Evolutionary conservation across 2,113 vertebrate genomes (phyloP), one percentile per base, ranked within the genome.

Genomic region (Orycteropus afer): DNA sequence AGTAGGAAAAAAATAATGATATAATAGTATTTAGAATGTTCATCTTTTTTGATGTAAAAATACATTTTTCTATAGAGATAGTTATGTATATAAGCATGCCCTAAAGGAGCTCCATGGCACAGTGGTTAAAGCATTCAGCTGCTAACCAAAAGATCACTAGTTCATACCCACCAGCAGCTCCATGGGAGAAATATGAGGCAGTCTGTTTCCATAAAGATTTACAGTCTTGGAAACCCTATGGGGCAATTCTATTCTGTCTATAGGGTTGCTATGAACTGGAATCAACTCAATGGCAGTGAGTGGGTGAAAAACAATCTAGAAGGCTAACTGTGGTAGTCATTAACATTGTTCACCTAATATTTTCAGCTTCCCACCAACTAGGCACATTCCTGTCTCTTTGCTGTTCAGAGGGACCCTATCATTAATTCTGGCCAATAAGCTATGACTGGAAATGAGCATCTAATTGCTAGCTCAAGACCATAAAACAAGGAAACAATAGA

Each of bases 321-420:
- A 82, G 61, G 71, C 47, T 90, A 77, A 81, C 77, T 47, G 32
- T 63, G n/a, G 42, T 73, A 79, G 80, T 57, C n/a, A 42, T 67
- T 89, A 67, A 85, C 27, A 69, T 61, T 67, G n/a, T 42, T 81
- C 47, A 91, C 59, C 79, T 85, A 91, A 37, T 85, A 91, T 53
- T 85, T 67, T 73, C 71, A 51, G 73, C 73, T 93, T 23, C 47
- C 34, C 40, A 40, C 61, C 49, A 55, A 45, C 90, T 27, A 69
- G 37, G 51, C 29, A 71, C 57, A 63, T 63, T 89, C 65, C 25
- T 42, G 86, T 4, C 57, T 34, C 73, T 49, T 55, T 51, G 18
- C 25, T 71, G 7, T 7, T 40, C 17, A 51, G 51, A 61, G n/a
- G 49, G n/a, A 63, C 25, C 18, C n/a, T 40, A 18, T 22, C 82